Conservation (phyloP, 2,888 invertebrate species). For the Tiliacea citrago region DNA sequence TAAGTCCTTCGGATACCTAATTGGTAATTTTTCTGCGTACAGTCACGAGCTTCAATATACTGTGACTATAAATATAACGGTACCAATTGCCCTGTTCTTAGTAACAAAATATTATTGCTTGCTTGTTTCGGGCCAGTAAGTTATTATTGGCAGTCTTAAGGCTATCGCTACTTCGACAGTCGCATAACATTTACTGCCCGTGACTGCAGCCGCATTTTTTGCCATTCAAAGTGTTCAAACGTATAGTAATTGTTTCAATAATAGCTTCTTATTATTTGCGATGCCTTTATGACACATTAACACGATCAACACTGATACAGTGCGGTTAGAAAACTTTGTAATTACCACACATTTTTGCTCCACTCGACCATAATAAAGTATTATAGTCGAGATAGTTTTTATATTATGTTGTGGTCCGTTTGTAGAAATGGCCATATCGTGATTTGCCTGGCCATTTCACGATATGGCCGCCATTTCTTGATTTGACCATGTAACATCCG, state of each 20-base stretch:
- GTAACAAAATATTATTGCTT: constrained; percentile 47
- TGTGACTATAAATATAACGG: constrained; percentile 33
- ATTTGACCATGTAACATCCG: no score
- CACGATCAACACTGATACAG: constrained; percentile 54
- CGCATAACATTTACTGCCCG: constrained; percentile 29
- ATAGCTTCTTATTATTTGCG: constrained; percentile 61
- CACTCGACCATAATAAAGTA: constrained; percentile 64
- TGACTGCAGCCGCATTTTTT: constrained; percentile 43
- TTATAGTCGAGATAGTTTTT: constrained; percentile 56
- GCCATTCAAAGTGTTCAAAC: constrained; percentile 16
- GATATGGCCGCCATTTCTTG: no score
- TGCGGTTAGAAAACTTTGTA: constrained; percentile 65
- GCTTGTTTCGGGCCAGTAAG: constrained; percentile 23
- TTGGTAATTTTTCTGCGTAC: constrained; percentile 13
- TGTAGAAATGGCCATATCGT: no score
- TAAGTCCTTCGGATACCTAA: neutral
- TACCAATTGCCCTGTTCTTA: constrained; percentile 27
- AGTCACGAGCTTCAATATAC: constrained; percentile 14
- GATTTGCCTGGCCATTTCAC: no score
- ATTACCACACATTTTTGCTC: constrained; percentile 66
- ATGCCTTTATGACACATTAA: constrained; percentile 66
- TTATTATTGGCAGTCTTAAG: constrained; percentile 33
- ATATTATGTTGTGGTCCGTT: neutral
- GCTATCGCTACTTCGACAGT: constrained; percentile 19
- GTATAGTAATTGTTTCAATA: constrained; percentile 47